phyloP scores from a whole-genome alignment of 1,140 invertebrate genomes.

The Bombus pyrosoma region DNA sequence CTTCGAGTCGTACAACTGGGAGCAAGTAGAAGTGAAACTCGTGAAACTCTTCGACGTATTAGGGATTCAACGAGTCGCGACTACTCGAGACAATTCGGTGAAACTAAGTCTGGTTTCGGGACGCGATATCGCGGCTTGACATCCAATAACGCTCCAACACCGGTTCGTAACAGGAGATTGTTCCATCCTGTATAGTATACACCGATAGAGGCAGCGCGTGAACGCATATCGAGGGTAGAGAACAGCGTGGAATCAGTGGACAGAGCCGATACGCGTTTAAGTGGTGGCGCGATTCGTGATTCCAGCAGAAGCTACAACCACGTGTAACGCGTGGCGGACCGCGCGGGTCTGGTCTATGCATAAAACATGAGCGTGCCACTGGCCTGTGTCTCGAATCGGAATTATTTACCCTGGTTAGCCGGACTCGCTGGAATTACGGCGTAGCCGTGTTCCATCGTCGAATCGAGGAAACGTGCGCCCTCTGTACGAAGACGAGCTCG shows the following conservation, averaged over 20 bases:
- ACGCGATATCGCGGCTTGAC: not conserved
- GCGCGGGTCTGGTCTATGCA: conserved; percentile 49
- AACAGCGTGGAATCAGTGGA: not conserved
- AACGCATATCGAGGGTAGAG: not conserved
- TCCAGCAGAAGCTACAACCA: conserved; percentile 35
- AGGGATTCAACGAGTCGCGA: not conserved
- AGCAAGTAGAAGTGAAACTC: too few relatives aligned
- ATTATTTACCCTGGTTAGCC: conserved; percentile 67
- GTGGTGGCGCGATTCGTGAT: conserved; percentile 17
- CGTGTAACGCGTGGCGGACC: conserved; percentile 42
- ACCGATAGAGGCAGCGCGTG: not conserved
- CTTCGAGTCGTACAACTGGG: too few relatives aligned
- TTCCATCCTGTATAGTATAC: not conserved
- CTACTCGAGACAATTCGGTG: not conserved
- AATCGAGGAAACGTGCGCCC: conserved; percentile 34
- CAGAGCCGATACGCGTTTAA: not conserved
- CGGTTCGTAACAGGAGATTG: not conserved
- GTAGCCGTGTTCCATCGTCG: conserved; percentile 6
- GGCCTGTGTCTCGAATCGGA: conserved; percentile 60
- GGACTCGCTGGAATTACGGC: conserved; percentile 58
- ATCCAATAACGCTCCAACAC: not conserved
- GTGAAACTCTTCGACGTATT: not conserved
- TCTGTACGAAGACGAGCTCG: conserved; percentile 5
- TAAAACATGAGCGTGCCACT: conserved; percentile 62
- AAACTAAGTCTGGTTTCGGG: not conserved